phyloP scores from a whole-genome alignment of 1,140 invertebrate genomes.

The Hyles euphorbiae region DNA sequence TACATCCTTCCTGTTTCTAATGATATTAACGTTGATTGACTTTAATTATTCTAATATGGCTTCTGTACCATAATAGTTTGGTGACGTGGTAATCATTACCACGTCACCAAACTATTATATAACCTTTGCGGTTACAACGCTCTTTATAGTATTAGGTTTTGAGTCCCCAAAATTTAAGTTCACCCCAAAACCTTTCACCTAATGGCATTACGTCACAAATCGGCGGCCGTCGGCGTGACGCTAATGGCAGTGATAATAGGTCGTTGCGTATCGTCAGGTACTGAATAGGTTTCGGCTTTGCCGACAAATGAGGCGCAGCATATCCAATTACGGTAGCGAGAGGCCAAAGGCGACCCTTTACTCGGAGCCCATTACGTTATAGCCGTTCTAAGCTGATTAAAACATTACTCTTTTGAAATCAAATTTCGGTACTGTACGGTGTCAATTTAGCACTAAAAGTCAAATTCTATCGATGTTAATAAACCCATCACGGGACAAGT shows the following conservation, averaged over 20 bases:
- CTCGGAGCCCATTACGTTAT: slow-evolving; percentile 31
- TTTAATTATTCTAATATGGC: too few relatives aligned
- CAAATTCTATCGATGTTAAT: too few relatives aligned
- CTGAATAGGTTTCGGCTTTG: slow-evolving; percentile 47
- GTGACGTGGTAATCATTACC: too few relatives aligned
- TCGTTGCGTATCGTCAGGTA: slow-evolving; percentile 32
- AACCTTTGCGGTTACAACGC: too few relatives aligned
- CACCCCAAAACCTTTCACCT: too few relatives aligned
- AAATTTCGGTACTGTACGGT: background rate
- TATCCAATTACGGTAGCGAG: slow-evolving; percentile 54
- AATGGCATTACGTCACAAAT: slow-evolving; percentile 13
- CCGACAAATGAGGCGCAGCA: slow-evolving; percentile 42
- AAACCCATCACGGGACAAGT: too few relatives aligned
- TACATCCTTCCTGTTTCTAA: too few relatives aligned
- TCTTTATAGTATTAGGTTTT: too few relatives aligned
- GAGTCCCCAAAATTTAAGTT: too few relatives aligned
- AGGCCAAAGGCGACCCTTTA: slow-evolving; percentile 17
- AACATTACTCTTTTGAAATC: slow-evolving; percentile 30
- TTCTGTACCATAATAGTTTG: too few relatives aligned
- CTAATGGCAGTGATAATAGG: slow-evolving; percentile 25
- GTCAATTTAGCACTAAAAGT: background rate
- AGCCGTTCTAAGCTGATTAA: slow-evolving; percentile 50
- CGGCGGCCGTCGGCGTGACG: slow-evolving; percentile 10
- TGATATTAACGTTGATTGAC: too few relatives aligned
- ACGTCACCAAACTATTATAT: too few relatives aligned